A percentile compares a stretch with the other conserved stretches of the same genome.
phyloP scores from a whole-genome alignment of 2,797 vertebrate genomes.

The Nyctibius grandis region DNA sequence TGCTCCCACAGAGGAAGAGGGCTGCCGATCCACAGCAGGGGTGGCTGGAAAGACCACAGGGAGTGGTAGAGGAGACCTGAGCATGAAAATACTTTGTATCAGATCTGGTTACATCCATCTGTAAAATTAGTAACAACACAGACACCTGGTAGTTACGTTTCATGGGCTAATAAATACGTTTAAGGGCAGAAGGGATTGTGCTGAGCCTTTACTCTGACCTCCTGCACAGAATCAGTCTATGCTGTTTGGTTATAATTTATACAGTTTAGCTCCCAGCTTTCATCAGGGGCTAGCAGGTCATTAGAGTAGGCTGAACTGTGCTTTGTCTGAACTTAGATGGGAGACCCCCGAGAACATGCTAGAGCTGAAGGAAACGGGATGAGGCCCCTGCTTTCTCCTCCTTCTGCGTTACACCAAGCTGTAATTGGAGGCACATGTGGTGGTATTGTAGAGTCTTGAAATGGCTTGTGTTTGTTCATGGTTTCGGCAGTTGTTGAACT shows the following conservation, averaged over 20 bases:
- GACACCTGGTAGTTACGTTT: not conserved
- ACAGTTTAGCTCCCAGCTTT: not conserved
- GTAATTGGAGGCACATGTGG: not conserved
- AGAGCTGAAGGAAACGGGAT: not conserved
- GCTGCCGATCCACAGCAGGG: not conserved
- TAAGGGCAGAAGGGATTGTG: not conserved
- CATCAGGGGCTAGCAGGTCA: not conserved
- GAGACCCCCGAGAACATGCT: not conserved
- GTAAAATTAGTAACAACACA: not conserved
- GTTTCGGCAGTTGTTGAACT: not conserved
- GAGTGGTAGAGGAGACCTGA: not conserved
- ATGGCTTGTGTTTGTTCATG: not conserved
- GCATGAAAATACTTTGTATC: not conserved
- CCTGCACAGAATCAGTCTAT: not conserved
- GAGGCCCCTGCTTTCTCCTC: not conserved
- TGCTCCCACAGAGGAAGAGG: not conserved
- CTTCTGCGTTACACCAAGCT: not conserved
- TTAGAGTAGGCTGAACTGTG: not conserved
- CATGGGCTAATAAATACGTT: not conserved
- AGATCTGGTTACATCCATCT: not conserved
- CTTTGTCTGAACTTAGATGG: not conserved
- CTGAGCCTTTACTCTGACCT: not conserved
- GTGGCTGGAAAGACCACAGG: not conserved
- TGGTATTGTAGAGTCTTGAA: not conserved
- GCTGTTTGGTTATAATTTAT: not conserved